Conservation (phyloP, 2,797 vertebrate genomes). For the Enteromius afrohamiltoni region DNA sequence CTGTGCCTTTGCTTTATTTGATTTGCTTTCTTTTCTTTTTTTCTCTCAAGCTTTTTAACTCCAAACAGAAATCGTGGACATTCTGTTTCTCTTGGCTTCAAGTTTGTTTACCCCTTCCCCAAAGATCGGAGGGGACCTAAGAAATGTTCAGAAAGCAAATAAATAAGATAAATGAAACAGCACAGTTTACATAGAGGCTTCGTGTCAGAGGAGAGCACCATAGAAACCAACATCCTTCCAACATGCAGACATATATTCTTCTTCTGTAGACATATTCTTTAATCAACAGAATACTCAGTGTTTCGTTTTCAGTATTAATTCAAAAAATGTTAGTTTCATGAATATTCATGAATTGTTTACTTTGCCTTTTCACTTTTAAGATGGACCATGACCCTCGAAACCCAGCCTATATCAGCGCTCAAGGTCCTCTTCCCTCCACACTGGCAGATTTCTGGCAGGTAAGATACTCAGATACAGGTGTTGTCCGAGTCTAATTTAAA, state of each 20-base stretch:
- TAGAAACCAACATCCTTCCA: constrained; percentile 10
- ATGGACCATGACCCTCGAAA: constrained; percentile 98
- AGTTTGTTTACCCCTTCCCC: constrained; percentile 44
- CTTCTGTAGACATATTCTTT: not conserved
- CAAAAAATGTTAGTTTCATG: not conserved
- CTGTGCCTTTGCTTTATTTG: constrained; percentile 29
- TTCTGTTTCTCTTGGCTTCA: constrained; percentile 45
- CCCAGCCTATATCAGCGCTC: constrained; percentile 93
- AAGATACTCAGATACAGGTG: constrained; percentile 53
- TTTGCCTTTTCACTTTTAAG: constrained; percentile 72
- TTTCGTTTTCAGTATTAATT: not conserved
- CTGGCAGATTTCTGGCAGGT: constrained; percentile 99
- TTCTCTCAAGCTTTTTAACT: constrained; percentile 48
- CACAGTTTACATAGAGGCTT: constrained; percentile 33
- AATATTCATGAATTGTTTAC: constrained; percentile 7
- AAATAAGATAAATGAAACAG: constrained; percentile 25
- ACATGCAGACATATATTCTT: constrained; percentile 1
- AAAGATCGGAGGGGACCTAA: constrained; percentile 17
- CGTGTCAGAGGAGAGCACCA: constrained; percentile 34
- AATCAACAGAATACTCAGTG: constrained; percentile 27
- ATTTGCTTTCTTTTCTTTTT: constrained; percentile 57
- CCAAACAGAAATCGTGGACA: constrained; percentile 36
- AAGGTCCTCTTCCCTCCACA: constrained; percentile 91
- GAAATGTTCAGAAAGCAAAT: constrained; percentile 35
- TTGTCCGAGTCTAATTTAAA: not conserved